Evolutionary conservation across 2,888 invertebrate genomes (phyloP), one percentile per base, ranked within the genome.

Genomic region (Chloroclysta siterata): DNA sequence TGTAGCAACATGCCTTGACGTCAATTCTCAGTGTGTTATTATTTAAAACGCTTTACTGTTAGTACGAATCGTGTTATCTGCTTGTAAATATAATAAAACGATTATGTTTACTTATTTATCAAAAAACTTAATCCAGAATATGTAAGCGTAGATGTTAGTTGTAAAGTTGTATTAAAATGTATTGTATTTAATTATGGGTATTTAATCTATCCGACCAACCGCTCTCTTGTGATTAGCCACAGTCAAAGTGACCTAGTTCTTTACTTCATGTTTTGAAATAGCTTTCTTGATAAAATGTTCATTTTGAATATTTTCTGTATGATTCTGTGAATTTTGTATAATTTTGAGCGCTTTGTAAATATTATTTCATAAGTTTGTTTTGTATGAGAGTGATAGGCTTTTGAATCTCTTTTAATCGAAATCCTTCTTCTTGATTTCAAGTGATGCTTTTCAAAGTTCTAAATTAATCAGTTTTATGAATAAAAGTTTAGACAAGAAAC

Each of bases 1-100:
- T 87, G 83, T 90, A 87, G 90, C 90, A 81, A 87, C 87, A 87
- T 85, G 90, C 91, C 90, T 89, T 90, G 88, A 89, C 89, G 91
- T 91, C 91, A 90, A 90, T 90, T 93, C 92, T 93, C 92, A 91
- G 92, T 92, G 92, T 92, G 91, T 92, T 90, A 91, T 90, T 87
- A 91, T 92, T 92, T 91, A 92, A 89, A 85, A 90, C 84, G 92
- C 92, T 93, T 92, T 85, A 90, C 78, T 88, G 81, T 88, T 88
- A 88, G 90, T 88, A 87, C 81, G 85, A 81, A 87, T 88, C 85
- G 84, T 87, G 88, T 90, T 91, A 89, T 89, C 82, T 87, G 93
- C 92, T 91, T 93, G 93, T 93, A 93, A 90, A 93, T 93, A 93
- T 90, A 87, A 86, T 88, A 84, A 85, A 84, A 83, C 76, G 78